A percentile compares a stretch with the other conserved stretches of the same genome.
phyloP scores from a whole-genome alignment of 2,113 vertebrate genomes.

The Lophura nycthemera region DNA sequence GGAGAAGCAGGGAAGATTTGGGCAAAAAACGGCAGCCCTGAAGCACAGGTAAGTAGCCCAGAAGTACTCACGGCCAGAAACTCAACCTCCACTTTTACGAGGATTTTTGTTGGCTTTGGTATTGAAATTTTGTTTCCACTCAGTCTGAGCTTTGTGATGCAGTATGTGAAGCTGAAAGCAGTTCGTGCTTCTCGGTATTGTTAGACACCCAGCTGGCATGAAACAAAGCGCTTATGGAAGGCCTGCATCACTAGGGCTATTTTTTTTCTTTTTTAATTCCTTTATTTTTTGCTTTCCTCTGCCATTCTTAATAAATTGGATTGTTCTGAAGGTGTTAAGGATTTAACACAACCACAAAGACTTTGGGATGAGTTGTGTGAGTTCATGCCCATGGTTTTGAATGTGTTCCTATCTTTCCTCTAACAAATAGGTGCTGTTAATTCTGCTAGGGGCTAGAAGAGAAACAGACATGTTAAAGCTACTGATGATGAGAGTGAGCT shows the following conservation, averaged over 20 bases:
- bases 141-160: too few species aligned
- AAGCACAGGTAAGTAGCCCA: too few species aligned
- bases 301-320: neutral
- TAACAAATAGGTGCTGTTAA: neutral
- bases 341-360: neutral
- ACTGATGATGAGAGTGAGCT: neutral
- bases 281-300: too few species aligned
- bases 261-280: neutral
- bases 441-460: neutral
- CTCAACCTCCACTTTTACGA: too few species aligned
- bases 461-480: neutral
- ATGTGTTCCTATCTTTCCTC: neutral
- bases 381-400: neutral
- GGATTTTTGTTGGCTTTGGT: too few species aligned
- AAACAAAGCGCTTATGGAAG: neutral
- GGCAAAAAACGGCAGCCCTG: too few species aligned
- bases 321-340: neutral
- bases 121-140: too few species aligned
- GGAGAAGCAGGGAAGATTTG: too few species aligned
- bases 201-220: too few species aligned
- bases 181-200: too few species aligned
- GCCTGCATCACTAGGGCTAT: neutral
- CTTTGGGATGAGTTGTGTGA: neutral
- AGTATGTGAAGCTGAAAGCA: too few species aligned
- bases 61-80: too few species aligned